Conservation (phyloP, 64 coral and sea anemone genomes). For the Catalaphyllia jardinei region DNA sequence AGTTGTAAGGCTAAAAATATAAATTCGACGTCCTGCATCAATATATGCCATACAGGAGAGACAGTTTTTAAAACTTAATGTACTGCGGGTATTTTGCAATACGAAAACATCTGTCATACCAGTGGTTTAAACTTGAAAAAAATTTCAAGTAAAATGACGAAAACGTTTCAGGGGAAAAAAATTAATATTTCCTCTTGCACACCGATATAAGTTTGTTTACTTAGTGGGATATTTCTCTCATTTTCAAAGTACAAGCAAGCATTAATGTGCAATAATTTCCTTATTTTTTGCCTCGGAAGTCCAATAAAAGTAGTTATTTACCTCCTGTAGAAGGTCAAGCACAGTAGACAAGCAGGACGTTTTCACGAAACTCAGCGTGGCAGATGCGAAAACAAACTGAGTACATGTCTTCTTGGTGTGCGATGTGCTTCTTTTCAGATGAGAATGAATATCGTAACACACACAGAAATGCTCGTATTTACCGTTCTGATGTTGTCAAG, state of each 20-base stretch:
- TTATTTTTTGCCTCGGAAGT: background rate
- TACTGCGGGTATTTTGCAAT: too few species aligned
- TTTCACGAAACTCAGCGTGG: background rate
- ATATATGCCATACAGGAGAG: too few species aligned
- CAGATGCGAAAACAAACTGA: background rate
- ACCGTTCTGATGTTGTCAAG: conserved; percentile 19
- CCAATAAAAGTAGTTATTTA: background rate
- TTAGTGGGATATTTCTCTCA: background rate
- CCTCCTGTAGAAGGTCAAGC: background rate
- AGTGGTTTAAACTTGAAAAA: too few species aligned
- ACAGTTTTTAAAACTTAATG: too few species aligned
- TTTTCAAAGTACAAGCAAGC: background rate
- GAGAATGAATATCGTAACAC: background rate
- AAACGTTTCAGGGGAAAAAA: too few species aligned
- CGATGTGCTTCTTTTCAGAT: background rate
- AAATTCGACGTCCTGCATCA: too few species aligned
- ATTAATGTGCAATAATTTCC: background rate
- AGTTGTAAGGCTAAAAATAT: too few species aligned
- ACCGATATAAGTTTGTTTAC: too few species aligned
- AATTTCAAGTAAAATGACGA: too few species aligned
- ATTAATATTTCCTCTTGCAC: too few species aligned
- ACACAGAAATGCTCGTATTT: background rate
- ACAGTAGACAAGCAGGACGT: background rate
- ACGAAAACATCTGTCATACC: too few species aligned
- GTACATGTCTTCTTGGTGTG: background rate